phyloP scores from a whole-genome alignment of 2,888 invertebrate species.

The Diaphora mendica region DNA sequence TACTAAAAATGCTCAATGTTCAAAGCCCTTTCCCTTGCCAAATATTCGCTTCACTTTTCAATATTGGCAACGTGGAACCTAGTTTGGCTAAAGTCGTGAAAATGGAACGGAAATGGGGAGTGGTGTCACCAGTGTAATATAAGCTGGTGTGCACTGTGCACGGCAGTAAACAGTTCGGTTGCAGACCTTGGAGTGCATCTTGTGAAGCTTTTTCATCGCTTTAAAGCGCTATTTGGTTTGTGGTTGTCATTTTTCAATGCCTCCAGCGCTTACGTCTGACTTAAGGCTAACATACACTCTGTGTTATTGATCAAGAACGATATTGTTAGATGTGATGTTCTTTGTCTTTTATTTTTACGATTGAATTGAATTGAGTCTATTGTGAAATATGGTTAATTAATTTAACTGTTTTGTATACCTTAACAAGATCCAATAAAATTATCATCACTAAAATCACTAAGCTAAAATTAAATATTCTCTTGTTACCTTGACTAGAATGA shows the following conservation, averaged over 20 bases:
- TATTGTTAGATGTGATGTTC: not conserved
- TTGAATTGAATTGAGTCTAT: not conserved
- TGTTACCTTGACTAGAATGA: not conserved
- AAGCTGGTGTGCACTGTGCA: slow-evolving; percentile 52
- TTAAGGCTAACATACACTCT: slow-evolving; percentile 20
- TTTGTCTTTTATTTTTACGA: not conserved
- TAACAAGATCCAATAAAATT: not conserved
- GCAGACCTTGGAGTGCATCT: slow-evolving; percentile 60
- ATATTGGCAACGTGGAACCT: slow-evolving; percentile 67
- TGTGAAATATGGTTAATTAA: not conserved
- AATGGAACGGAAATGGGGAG: slow-evolving; percentile 72
- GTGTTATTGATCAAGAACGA: not conserved
- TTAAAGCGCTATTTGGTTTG: slow-evolving; percentile 51
- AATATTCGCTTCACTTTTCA: slow-evolving; percentile 65
- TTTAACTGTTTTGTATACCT: not conserved
- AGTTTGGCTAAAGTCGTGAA: slow-evolving; percentile 71
- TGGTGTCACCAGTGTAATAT: slow-evolving; percentile 70
- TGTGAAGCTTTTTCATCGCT: slow-evolving; percentile 60
- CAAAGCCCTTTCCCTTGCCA: slow-evolving; percentile 62
- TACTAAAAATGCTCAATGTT: slow-evolving; percentile 53
- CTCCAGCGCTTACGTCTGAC: slow-evolving; percentile 24
- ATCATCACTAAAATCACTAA: not conserved
- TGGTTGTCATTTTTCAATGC: slow-evolving; percentile 50
- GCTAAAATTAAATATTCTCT: too few relatives aligned
- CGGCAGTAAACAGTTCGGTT: slow-evolving; percentile 64